Evolutionary conservation across 37 sponge, comb jelly and placozoan genomes (phyloP), one percentile per base, ranked within the genome.

Genomic region (Crambe crambe): DNA sequence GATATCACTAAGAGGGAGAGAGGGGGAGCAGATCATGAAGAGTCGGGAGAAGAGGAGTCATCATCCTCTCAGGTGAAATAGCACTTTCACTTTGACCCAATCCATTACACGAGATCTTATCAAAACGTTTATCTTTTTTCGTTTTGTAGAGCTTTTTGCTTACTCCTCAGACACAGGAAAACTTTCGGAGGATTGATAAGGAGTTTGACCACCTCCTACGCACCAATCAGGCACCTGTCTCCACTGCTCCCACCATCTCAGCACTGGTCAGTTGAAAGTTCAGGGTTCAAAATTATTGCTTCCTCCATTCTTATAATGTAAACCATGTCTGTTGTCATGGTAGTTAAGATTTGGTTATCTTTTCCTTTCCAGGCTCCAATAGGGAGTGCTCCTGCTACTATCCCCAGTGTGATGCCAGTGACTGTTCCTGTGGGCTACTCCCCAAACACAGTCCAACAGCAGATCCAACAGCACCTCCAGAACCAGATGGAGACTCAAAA

Each of bases 1-100:
- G 90, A 89, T 42, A 84, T 89, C 51, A 79, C 84, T n/a, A 84
- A 67, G 76, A 89, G 80, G 64, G 90, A 84, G 60, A 80, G 41
- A 44, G 70, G 72, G 30, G 34, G 44, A 42, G 56, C 37, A 15
- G 76, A 23, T 8, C 51, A 79, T 3, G 76, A 80, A 64, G 85
- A 84, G 41, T 79, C 80, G 1, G 90, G 74, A 3, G 90, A 89
- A 6, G 90, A 84, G 30, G 80, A 57, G 8, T 66, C 69, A 59
- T 29, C 41, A 25, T 8, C 85, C n/a, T 23, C 42, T 3, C 37
- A 30, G 15, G 66, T 60, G 54, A 51, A 51, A 51, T 51, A 51
- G n/a, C n/a, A n/a, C n/a, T n/a, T n/a, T n/a, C n/a, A n/a, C n/a
- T n/a, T n/a, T n/a, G n/a, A n/a, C n/a, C n/a, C n/a, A n/a, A n/a